Percentiles rank a stretch among this genome's conserved stretches.
Conservation (phyloP, 2,113 vertebrate genomes). For the Fregata magnificens region DNA sequence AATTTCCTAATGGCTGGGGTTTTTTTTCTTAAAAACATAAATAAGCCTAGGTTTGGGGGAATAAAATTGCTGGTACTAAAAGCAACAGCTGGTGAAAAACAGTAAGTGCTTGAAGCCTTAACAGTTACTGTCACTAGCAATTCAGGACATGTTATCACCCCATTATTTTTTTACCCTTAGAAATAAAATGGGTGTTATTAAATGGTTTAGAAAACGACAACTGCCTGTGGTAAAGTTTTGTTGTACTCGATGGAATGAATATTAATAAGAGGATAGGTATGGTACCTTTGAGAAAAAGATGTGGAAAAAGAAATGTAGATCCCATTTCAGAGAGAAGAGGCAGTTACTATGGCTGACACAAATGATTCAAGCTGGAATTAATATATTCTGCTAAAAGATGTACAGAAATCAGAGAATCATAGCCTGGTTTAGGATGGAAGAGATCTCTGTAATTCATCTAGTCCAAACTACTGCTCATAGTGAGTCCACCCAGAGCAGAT, state of each 20-base stretch:
- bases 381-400: not conserved
- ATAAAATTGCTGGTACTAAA: slow-evolving; percentile 17
- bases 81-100: slow-evolving; percentile 12
- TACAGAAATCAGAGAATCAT: not conserved
- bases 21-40: not conserved
- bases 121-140: not conserved
- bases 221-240: not conserved
- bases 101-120: not conserved
- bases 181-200: slow-evolving; percentile 10
- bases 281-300: not conserved
- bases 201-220: not conserved
- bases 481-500: not conserved
- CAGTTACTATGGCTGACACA: not conserved
- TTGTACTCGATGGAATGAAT: not conserved
- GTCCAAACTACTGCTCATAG: not conserved
- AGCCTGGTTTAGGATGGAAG: not conserved
- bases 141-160: slow-evolving; percentile 11
- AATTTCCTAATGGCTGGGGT: not conserved
- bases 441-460: not conserved
- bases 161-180: not conserved
- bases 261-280: not conserved
- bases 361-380: not conserved
- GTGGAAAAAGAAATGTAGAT: not conserved
- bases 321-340: accelerated
- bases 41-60: not conserved